Conservation (phyloP, 2,113 vertebrate genomes). For the Protomyctophum bolini region DNA sequence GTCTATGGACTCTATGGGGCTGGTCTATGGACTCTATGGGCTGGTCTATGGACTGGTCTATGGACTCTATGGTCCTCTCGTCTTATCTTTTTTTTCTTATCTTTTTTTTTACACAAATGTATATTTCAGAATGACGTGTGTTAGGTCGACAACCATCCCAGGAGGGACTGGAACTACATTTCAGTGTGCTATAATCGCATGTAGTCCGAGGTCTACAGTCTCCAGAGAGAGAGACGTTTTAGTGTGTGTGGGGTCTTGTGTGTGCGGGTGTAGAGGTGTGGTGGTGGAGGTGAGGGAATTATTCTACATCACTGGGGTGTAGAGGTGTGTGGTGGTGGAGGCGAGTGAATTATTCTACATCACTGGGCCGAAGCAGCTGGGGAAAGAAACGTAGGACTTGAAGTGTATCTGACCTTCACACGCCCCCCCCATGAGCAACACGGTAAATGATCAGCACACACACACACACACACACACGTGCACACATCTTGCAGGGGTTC, state of each 20-base stretch:
- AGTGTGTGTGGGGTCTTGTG: conserved; percentile 21
- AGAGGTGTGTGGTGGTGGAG: conserved; percentile 11
- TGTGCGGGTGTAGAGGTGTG: conserved; percentile 36
- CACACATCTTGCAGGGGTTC: not conserved
- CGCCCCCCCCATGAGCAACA: conserved; percentile 47
- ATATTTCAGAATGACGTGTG: conserved; percentile 13
- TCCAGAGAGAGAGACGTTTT: not conserved
- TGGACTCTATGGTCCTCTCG: not conserved
- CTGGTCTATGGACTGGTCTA: not conserved
- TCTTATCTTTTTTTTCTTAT: not conserved
- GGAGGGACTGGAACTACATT: conserved; percentile 35
- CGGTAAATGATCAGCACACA: conserved; percentile 15
- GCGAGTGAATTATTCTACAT: not conserved
- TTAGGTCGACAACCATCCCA: conserved; percentile 3
- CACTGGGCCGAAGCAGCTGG: conserved; percentile 49
- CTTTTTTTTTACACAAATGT: not conserved
- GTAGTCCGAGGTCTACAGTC: conserved; percentile 23
- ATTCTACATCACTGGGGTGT: conserved; percentile 6
- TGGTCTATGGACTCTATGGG: not conserved
- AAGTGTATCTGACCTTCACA: conserved; percentile 29
- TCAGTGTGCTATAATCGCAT: conserved; percentile 35
- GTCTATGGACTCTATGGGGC: not conserved
- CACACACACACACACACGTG: not conserved
- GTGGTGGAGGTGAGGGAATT: conserved; percentile 3
- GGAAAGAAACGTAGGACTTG: conserved; percentile 20